Base-by-base conservation (phyloP, 2,797 vertebrate species). In the Lacerta bilineata region DNA sequence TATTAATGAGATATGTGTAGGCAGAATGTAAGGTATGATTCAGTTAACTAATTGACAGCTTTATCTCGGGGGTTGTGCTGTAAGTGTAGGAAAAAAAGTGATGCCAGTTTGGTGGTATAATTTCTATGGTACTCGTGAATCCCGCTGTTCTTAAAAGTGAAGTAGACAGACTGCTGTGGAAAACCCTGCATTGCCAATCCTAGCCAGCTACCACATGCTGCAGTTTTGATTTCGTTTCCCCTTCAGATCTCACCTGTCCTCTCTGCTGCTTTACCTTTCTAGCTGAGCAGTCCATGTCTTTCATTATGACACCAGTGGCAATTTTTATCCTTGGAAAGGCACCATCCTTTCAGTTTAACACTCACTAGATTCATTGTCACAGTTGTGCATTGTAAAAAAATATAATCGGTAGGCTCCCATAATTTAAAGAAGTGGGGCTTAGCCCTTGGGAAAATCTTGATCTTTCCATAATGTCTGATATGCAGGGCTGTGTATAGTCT, bases 171-270 rank as follows among this genome's bases (percentile, higher is more conserved):
- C 27, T 46, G 39, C 8, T 36, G 2, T 41, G n/a, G 76, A 33
- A 61, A 83, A 23, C 23, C 25, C 17, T 84, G 41, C 25, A 80
- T 83, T 92, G 0, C 39, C 64, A 29, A 66, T 59, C 50, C 66
- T n/a, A 84, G 11, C 27, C 33, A 59, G 23, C 66, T 8, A 50
- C 43, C 23, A 2, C 88, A 46, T 83, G 75, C 36, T 15, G 27
- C 33, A 88, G 1, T 61, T 87, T 89, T 43, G 77, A 88, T 83
- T 88, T 55, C 33, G 88, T 93, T 93, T 89, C 86, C 46, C 83
- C 74, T 64, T 85, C 43, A 59, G 13, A 68, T 82, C 74, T 87
- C 89, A 84, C 2, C 87, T 84, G 83, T 36, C 82, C 36, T 91
- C 86, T 84, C 84, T 89, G 36, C 64, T 91, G 87, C 90, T 36